These are phyloP conservation scores for Enteromius trimaculatus DNA, from an alignment of 2,797 vertebrate genomes.

Conservation along the genomic window DNA sequence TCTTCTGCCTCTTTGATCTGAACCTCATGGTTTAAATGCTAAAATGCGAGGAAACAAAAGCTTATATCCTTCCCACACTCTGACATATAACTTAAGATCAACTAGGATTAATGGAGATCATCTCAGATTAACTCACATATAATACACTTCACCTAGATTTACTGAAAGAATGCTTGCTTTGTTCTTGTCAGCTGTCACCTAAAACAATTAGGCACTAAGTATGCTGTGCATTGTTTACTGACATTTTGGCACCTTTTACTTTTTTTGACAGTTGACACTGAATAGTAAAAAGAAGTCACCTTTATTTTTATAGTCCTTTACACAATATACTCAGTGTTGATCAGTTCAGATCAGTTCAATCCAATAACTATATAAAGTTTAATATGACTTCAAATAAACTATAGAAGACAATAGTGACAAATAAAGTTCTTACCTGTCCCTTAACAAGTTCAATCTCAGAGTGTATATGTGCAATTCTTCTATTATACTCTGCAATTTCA, in stretches of 20 bases:
- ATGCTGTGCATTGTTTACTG: background rate
- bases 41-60: background rate
- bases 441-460: conserved; percentile 80
- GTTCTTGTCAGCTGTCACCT: background rate
- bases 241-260: background rate
- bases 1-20: conserved; percentile 74
- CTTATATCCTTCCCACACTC: background rate
- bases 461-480: conserved; percentile 76
- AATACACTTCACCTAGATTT: conserved; percentile 1
- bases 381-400: background rate
- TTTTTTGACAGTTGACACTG: background rate
- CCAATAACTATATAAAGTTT: background rate
- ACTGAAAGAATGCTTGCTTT: background rate
- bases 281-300: background rate
- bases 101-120: conserved; percentile 10
- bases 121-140: background rate
- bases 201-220: background rate
- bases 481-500: conserved; percentile 78
- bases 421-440: conserved; percentile 70
- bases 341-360: background rate
- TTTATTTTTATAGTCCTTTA: background rate
- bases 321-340: background rate
- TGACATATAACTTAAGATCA: background rate
- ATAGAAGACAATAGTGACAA: background rate
- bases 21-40: conserved; percentile 69